Base-by-base conservation (phyloP, 2,888 invertebrate species). In the Trissolcus brochymenae region DNA sequence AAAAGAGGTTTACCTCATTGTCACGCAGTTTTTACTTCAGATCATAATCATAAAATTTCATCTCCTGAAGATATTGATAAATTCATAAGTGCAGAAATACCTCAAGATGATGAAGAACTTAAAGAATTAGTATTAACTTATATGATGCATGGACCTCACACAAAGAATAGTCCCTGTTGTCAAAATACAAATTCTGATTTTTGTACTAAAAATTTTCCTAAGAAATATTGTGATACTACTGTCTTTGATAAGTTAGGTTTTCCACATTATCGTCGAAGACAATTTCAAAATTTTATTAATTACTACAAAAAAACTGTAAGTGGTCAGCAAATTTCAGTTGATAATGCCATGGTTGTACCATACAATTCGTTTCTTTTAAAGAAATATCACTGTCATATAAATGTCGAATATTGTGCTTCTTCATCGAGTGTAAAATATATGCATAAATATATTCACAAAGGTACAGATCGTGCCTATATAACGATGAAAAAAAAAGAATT, bases 361-460 rank as follows among this genome's bases (percentile, higher is more conserved):
- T 35, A 35, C 35, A 35, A 35, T 35, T 2, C 9, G 0, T 35
- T 35, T 35, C 35, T 35, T 35, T 11, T 35, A 2, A 35, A 7
- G 0, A 35, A 35, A 35, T 35, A 35, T 11, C 35, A 35, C 0
- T 35, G 9, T 9, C 35, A 35, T 11, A 35, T 11, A 1, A 35
- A 35, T 11, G 11, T 11, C 1, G 35, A 35, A 9, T 35, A 35
- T 9, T 35, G 35, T 35, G 9, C 35, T 35, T 35, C 35, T 1
- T 1, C 35, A 1, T 7, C 9, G 7, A 35, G 35, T 41, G 75
- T 46, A 2, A 78, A 80, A 72, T 76, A 79, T 19, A 57, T 80
- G 6, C 70, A 76, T 55, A 67, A 76, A 55, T 79, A 78, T 65
- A 40, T 76, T 29, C 73, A 79, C 14, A 79, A 79, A 73, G 78